phyloP scores from a whole-genome alignment of 2,888 invertebrate genomes.

The Tanypteryx hageni region DNA sequence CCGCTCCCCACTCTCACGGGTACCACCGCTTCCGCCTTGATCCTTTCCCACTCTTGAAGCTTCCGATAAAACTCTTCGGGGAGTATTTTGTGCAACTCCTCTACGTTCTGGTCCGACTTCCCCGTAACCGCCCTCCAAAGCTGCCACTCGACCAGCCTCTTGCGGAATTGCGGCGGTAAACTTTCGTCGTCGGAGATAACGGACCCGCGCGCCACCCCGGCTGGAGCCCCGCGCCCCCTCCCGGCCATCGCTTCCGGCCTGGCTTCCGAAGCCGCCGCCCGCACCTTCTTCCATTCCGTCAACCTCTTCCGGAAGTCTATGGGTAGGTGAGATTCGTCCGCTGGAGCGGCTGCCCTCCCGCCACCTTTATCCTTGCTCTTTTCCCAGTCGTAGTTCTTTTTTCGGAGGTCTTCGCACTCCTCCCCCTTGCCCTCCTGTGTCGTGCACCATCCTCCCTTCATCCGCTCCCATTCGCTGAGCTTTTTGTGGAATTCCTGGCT shows the following conservation, averaged over 20 bases:
- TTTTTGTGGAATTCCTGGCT: conserved; percentile 86
- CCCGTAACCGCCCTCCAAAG: conserved; percentile 78
- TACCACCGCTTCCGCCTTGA: conserved; percentile 76
- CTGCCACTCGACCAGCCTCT: conserved; percentile 80
- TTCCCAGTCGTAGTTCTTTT: conserved; percentile 74
- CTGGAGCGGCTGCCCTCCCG: conserved; percentile 69
- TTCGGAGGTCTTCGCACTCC: conserved; percentile 68
- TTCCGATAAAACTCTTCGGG: conserved; percentile 90
- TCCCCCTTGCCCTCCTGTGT: conserved; percentile 46
- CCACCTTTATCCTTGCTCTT: conserved; percentile 70
- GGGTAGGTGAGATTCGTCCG: conserved; percentile 83
- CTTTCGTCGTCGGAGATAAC: conserved; percentile 67
- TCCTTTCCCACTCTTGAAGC: conserved; percentile 90
- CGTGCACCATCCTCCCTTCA: conserved; percentile 72
- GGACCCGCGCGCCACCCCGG: conserved; percentile 71
- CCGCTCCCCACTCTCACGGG: conserved; percentile 76
- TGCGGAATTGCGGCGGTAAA: conserved; percentile 72
- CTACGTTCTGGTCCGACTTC: conserved; percentile 71
- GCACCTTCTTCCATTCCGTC: conserved; percentile 90
- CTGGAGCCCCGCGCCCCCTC: conserved; percentile 71
- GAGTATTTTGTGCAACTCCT: conserved; percentile 78
- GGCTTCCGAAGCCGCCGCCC: conserved; percentile 72
- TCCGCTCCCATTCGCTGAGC: conserved; percentile 80
- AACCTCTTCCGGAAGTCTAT: conserved; percentile 90
- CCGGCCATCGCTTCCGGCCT: conserved; percentile 70